phyloP scores from a whole-genome alignment of 1,140 invertebrate genomes.

The Aleiodes sp. region DNA sequence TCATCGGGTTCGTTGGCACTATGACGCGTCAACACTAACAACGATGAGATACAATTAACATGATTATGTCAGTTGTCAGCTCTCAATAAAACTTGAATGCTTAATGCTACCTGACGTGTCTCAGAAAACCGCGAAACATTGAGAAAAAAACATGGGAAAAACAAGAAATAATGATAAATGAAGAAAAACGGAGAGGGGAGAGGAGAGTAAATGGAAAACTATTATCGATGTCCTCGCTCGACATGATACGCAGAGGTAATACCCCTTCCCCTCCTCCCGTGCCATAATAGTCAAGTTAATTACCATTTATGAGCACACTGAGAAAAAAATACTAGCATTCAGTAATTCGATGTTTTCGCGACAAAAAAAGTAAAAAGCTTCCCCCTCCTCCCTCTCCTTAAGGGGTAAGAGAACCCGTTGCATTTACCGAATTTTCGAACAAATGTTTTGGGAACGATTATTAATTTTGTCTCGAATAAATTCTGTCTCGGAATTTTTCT shows the following conservation, averaged over 20 bases:
- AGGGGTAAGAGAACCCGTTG: too few species aligned
- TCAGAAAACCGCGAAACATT: background rate
- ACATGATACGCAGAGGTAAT: slow-evolving; percentile 9
- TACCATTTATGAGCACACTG: background rate
- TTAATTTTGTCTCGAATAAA: too few species aligned
- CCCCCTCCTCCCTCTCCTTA: too few species aligned
- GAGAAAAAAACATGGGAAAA: background rate
- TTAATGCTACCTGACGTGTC: background rate
- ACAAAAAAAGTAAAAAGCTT: too few species aligned
- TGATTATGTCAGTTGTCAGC: slow-evolving; percentile 12
- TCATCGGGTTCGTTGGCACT: slow-evolving; percentile 8
- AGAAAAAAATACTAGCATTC: background rate
- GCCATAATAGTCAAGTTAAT: background rate
- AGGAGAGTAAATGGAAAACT: slow-evolving; percentile 13
- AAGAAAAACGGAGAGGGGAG: too few species aligned
- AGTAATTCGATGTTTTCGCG: background rate
- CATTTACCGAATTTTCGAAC: too few species aligned
- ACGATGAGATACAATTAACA: background rate
- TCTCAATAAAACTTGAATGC: background rate
- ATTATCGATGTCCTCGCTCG: slow-evolving; percentile 28
- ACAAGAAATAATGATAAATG: background rate
- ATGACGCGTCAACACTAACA: background rate
- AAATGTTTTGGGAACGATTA: too few species aligned
- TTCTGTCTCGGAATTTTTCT: too few species aligned
- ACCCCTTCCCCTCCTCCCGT: background rate